phyloP scores from a whole-genome alignment of 2,797 vertebrate genomes.

The Lutjanus argentimaculatus region DNA sequence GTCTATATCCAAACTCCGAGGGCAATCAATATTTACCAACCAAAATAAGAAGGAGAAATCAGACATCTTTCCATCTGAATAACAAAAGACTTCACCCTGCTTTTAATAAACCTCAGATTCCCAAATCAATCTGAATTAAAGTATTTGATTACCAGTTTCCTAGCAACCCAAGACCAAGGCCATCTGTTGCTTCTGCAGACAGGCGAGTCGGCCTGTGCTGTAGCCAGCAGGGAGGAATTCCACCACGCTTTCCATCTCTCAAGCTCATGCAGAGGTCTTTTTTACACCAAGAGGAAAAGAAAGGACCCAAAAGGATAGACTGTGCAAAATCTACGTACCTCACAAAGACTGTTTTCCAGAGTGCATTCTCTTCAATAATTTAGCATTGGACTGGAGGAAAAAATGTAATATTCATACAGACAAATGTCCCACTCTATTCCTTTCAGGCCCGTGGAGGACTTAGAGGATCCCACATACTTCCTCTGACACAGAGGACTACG shows the following conservation, averaged over 20 bases:
- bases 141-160: conserved; percentile 89
- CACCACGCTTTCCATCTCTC: conserved; percentile 71
- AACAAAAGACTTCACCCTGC: conserved; percentile 77
- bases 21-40: conserved; percentile 66
- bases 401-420: conserved; percentile 81
- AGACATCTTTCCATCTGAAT: conserved; percentile 72
- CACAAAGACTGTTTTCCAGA: conserved; percentile 72
- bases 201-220: conserved; percentile 69
- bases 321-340: conserved; percentile 59
- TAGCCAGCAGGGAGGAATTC: conserved; percentile 85
- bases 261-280: conserved; percentile 59
- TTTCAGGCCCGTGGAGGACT: conserved; percentile 50
- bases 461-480: conserved; percentile 59
- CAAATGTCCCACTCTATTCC: conserved; percentile 80
- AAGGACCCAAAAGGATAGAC: conserved; percentile 42
- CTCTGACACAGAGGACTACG: conserved; percentile 36
- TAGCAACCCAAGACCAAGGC: conserved; percentile 87
- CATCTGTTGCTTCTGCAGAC: conserved; percentile 88
- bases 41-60: conserved; percentile 60
- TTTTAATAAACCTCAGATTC: conserved; percentile 82
- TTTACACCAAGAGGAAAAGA: conserved; percentile 45
- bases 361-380: conserved; percentile 86
- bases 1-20: conserved; percentile 47
- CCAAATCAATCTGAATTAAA: conserved; percentile 85
- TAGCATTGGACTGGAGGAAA: conserved; percentile 65